Conservation (phyloP, 92 coral and sea anemone genomes). For the Anthopleura xanthogrammica region DNA sequence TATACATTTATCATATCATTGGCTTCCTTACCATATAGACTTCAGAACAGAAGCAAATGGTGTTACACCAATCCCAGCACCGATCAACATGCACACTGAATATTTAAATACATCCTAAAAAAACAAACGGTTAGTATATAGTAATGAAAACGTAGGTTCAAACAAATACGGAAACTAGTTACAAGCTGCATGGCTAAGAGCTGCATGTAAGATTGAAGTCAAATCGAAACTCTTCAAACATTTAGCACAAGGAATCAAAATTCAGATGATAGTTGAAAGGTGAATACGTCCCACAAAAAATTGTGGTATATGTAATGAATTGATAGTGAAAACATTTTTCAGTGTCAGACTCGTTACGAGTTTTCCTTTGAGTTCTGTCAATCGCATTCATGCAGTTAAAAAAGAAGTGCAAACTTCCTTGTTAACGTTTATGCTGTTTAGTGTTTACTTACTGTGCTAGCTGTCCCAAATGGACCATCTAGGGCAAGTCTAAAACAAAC, state of each 20-base stretch:
- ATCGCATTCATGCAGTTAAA: no score
- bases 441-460: constrained; percentile 71
- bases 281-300: no score
- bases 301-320: no score
- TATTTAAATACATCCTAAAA: constrained; percentile 86
- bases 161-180: no score
- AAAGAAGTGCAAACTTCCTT: no score
- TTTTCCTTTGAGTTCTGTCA: not conserved
- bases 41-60: constrained; percentile 95
- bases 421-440: no score
- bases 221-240: not conserved
- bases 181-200: not conserved
- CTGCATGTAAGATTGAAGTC: not conserved
- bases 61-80: constrained; percentile 97
- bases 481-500: constrained; percentile 63
- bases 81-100: constrained; percentile 84
- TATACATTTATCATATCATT: no score
- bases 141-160: no score
- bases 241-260: not conserved
- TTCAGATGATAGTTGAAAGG: no score
- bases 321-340: not conserved
- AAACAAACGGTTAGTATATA: not conserved
- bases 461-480: constrained; percentile 95
- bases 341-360: not conserved
- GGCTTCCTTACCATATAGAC: constrained; percentile 70